Base-by-base conservation (phyloP, 2,113 vertebrate genomes). In the Vulpes lagopus region DNA sequence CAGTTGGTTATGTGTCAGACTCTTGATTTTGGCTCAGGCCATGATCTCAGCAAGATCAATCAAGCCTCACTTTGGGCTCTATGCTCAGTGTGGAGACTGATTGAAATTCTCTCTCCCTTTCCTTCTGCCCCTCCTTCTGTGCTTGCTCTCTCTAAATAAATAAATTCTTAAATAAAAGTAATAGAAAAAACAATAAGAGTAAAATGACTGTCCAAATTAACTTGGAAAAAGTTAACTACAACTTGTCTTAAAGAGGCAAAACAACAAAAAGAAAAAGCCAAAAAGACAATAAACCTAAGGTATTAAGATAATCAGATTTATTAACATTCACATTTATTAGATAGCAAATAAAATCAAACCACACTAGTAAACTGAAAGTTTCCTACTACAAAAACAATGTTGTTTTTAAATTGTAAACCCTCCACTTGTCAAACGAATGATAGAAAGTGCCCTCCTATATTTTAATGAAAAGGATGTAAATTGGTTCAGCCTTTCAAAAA, bases 401-500 rank as follows among this genome's bases (percentile, higher is more conserved):
- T 51, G 30, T 89, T 84, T 92, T 71, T n/a, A 25, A 65, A 67
- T 38, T 60, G 20, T 67, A 62, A 81, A n/a, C 32, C 69, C 7
- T 81, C 53, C 22, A 67, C 9, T 93, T 82, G 38, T 78, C 32
- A 80, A 92, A 65, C 16, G 2, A 11, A 20, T 55, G 8, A 76
- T 49, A 43, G 20, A 84, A 92, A 74, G 19, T 79, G 0, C 3
- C 22, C 6, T 27, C 14, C 27, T 71, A 6, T 57, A 76, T 82
- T 78, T 96, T 87, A 88, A 88, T 83, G 76, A 88, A 82, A 82
- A 15, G 2, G 55, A 3, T 85, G 0, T 59, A 94, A 69, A 71
- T 84, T 89, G 57, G 57, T 73, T 81, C 91, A 95, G 97, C 95
- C 97, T 98, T 51, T 92, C 69, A 97, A 98, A 84, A 78, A 95